Conservation (phyloP, 1,140 invertebrate genomes). For the Halictus rubicundus region DNA sequence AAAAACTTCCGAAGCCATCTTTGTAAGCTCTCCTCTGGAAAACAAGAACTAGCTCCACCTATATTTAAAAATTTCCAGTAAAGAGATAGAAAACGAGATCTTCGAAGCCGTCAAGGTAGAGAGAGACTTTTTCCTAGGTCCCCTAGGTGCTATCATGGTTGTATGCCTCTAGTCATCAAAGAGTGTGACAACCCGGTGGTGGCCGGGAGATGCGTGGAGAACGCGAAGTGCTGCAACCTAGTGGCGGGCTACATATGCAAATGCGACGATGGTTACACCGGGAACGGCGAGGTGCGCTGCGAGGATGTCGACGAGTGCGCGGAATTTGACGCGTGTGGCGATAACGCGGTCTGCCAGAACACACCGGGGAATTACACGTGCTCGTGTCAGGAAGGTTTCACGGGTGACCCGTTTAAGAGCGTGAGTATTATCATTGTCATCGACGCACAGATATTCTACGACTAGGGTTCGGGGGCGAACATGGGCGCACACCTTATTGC, state of each 20-base stretch:
- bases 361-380: slow-evolving; percentile 94
- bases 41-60: too few species aligned
- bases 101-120: too few species aligned
- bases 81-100: too few species aligned
- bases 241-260: slow-evolving; percentile 96
- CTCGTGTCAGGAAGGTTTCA: slow-evolving; percentile 89
- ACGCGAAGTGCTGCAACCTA: slow-evolving; percentile 96
- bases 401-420: slow-evolving; percentile 92
- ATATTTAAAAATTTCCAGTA: too few species aligned
- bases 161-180: slow-evolving; percentile 88
- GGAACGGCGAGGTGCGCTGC: slow-evolving; percentile 92
- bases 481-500: too few species aligned
- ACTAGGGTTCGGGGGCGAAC: too few species aligned
- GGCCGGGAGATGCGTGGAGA: slow-evolving; percentile 91
- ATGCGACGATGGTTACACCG: slow-evolving; percentile 93
- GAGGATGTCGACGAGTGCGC: slow-evolving; percentile 93
- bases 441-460: too few species aligned
- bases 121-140: too few species aligned
- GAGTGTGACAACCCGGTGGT: slow-evolving; percentile 94
- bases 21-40: too few species aligned
- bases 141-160: too few species aligned
- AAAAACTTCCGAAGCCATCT: too few species aligned
- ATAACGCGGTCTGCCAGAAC: slow-evolving; percentile 91
- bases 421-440: slow-evolving; percentile 75
- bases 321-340: slow-evolving; percentile 88